Base-by-base conservation (phyloP, 1,140 invertebrate genomes). In the Zaprionus ornatus region DNA sequence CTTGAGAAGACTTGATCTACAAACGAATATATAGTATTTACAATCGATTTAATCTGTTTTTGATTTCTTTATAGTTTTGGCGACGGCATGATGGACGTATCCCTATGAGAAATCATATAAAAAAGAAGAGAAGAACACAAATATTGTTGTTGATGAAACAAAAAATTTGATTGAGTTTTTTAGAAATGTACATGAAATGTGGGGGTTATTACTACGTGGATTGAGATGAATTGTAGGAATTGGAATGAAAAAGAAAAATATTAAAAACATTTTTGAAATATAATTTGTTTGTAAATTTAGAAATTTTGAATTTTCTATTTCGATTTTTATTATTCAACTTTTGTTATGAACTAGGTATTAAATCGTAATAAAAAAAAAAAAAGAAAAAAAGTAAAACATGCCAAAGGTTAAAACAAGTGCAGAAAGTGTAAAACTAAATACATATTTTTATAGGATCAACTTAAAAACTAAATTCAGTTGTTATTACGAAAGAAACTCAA, bases 81-180 rank as follows among this genome's bases (percentile, higher is more conserved):
- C 85, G 85, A 82, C 85, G 85, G 85, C 85, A 90, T 90, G 85
- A 90, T 90, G 85, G 62, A 80, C 73, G 85, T 85, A 69, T 90
- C 85, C 85, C 85, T 90, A 85, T 90, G 78, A 82, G 72, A 86
- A 88, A 84, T 71, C 73, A 90, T 85, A 88, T 81, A 79, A 76
- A 87, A 37, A 77, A 87, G 81, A 90, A 73, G 76, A 90, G 72
- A 90, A 88, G 70, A 88, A 82, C 82, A 88, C 64, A 80, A 79
- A 80, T 32, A 32, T 79, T 62, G 35, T 88, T 65, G 69, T 74
- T 73, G 50, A 87, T 78, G 74, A 75, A 84, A 84, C 79, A 84
- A 65, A 80, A 80, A 73, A 88, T 63, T 72, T 52, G 37, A 48
- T 59, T 52, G 66, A 27, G 42, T 54, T 48, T 7, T 65, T 87